A percentile compares a stretch with the other conserved stretches of the same genome.
Evolutionary conservation across 1,140 invertebrate genomes (phyloP).

Genomic region (Ridgeia piscesae): DNA sequence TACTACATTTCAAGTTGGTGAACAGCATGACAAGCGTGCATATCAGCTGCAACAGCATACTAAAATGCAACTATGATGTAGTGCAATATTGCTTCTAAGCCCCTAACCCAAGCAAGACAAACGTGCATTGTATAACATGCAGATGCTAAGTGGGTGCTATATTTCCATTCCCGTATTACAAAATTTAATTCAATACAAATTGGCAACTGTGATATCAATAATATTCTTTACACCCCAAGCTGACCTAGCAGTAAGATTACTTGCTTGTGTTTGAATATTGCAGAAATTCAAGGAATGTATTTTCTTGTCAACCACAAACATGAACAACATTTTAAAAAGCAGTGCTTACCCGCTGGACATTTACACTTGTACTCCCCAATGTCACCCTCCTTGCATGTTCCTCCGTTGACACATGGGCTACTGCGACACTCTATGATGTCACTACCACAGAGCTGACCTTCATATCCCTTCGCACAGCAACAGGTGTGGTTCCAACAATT

Average conservation of each 20-base stretch:
- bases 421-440: background rate
- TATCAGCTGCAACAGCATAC: no score
- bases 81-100: background rate
- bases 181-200: no score
- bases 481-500: background rate
- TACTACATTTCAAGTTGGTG: background rate
- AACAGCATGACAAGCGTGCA: no score
- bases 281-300: no score
- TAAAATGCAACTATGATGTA: background rate
- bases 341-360: constrained; percentile 12
- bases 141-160: no score
- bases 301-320: no score
- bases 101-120: background rate
- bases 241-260: no score
- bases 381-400: background rate
- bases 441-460: background rate
- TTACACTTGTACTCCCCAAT: background rate
- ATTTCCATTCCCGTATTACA: no score
- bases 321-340: no score
- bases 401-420: constrained; percentile 11
- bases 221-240: no score
- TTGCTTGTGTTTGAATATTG: no score
- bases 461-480: constrained; percentile 9
- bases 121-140: background rate
- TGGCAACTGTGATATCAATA: no score